Base-by-base conservation (phyloP, 2,797 vertebrate genomes). In the Sus cebifrons region DNA sequence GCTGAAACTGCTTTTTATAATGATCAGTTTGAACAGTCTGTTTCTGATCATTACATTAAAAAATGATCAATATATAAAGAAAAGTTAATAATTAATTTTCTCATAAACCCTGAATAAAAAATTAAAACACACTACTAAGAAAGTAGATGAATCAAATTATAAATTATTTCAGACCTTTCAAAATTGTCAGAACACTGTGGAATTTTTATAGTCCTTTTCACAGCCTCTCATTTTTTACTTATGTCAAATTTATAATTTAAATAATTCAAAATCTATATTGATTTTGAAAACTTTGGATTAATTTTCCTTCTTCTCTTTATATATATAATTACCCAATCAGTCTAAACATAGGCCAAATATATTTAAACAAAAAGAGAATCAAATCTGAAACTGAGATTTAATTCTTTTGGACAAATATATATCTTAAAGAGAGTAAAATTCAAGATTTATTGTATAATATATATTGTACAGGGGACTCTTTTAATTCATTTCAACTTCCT, bases 21-120 rank as follows among this genome's bases (percentile, higher is more conserved):
- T 68, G n/a, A 93, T 89, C 15, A 70, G 25, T 86, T 84, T 64
- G 40, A 88, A 29, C 36, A 81, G 68, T 49, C 44, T 54, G 52
- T 56, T 70, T 83, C 32, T 65, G n/a, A 86, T 96, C 14, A 78
- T 56, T 93, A 74, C 54, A 79, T 92, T 58, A 88, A 95, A 95
- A 88, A 88, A 94, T 91, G 52, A 93, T 93, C 74, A 65, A 86
- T 96, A 89, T 86, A 56, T 52, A 92, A 96, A 85, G 4, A 70
- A 73, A n/a, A 70, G 49, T 92, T 95, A 96, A 96, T 94, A 89
- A 94, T 95, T 95, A 82, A 85, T 79, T 91, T 91, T 96, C 14
- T 92, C 86, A 91, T 89, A 84, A 89, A 62, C 36, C n/a, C 20
- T 96, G 27, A 93, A 94, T 93, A 56, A 96, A 97, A 89, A 88